These are phyloP conservation scores for Pocota personata DNA, from an alignment of 2,888 invertebrate species.

Conservation along the genomic window DNA sequence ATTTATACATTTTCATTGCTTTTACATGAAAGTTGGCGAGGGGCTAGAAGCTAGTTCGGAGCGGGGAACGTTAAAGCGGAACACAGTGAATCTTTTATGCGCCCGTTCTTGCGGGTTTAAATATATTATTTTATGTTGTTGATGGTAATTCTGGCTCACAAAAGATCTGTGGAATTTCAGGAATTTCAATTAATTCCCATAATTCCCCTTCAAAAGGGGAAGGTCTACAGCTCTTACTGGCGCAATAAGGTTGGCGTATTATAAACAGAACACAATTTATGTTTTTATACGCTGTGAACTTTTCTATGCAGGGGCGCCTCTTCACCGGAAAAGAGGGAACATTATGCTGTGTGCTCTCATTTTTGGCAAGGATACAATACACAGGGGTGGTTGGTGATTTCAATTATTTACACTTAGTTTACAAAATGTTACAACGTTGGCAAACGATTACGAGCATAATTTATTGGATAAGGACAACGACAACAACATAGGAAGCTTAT, in stretches of 20 bases:
- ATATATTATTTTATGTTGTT: slow-evolving; percentile 75
- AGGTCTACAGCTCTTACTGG: slow-evolving; percentile 69
- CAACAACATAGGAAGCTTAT: slow-evolving; percentile 51
- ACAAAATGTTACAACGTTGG: slow-evolving; percentile 57
- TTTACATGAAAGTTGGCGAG: slow-evolving; percentile 29
- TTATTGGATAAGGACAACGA: slow-evolving; percentile 50
- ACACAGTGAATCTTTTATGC: slow-evolving; percentile 58
- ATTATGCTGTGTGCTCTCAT: slow-evolving; percentile 41
- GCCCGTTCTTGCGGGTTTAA: slow-evolving; percentile 65
- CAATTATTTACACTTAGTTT: slow-evolving; percentile 73
- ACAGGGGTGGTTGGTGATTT: slow-evolving; percentile 60
- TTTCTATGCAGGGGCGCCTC: slow-evolving; percentile 45
- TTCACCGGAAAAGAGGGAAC: slow-evolving; percentile 33
- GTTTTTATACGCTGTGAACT: slow-evolving; percentile 67
- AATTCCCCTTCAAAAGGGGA: slow-evolving; percentile 78
- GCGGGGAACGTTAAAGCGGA: background rate
- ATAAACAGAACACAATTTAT: slow-evolving; percentile 73
- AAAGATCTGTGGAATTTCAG: slow-evolving; percentile 82
- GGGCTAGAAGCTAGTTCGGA: slow-evolving; percentile 3
- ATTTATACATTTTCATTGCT: slow-evolving; percentile 53
- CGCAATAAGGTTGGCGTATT: slow-evolving; percentile 67
- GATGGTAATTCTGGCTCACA: slow-evolving; percentile 82
- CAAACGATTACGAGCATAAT: slow-evolving; percentile 66
- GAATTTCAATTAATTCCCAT: slow-evolving; percentile 83
- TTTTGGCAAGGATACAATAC: slow-evolving; percentile 66